Conservation (phyloP, 1,140 invertebrate genomes). For the Drosophila paulistorum region DNA sequence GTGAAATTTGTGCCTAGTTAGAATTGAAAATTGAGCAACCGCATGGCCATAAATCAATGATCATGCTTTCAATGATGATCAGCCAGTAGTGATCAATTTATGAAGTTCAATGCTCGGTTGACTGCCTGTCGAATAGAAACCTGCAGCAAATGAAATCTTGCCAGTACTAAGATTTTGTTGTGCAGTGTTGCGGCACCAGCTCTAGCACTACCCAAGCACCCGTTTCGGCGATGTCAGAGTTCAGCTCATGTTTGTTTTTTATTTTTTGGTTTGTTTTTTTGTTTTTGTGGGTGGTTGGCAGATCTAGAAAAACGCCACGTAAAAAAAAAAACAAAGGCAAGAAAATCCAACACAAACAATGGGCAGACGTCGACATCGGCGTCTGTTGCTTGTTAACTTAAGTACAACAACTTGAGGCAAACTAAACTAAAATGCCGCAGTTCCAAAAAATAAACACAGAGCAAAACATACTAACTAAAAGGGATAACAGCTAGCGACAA, state of each 20-base stretch:
- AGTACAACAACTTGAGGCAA: conserved; percentile 66
- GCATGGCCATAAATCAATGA: conserved; percentile 5
- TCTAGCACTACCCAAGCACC: conserved; percentile 8
- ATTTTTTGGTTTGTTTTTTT: not conserved
- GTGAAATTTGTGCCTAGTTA: conserved; percentile 52
- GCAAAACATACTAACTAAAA: conserved; percentile 37
- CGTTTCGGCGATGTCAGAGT: conserved; percentile 64
- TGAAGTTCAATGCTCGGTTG: conserved; percentile 24
- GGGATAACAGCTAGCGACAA: conserved; percentile 2
- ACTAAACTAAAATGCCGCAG: conserved; percentile 69
- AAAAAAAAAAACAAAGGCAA: conserved; percentile 19
- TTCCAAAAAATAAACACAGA: conserved; percentile 17
- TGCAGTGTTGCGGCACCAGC: conserved; percentile 16
- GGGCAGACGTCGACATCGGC: conserved; percentile 67
- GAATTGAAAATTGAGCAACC: conserved; percentile 65
- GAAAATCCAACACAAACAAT: conserved; percentile 53
- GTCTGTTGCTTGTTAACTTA: conserved; percentile 66
- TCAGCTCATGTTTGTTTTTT: conserved; percentile 65
- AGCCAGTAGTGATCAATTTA: conserved; percentile 52
- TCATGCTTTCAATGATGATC: conserved; percentile 46
- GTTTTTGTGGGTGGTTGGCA: conserved; percentile 62
- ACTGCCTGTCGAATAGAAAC: not conserved
- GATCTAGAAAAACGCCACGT: conserved; percentile 74
- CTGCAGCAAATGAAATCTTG: not conserved
- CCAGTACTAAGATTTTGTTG: conserved; percentile 33